These are phyloP conservation scores for Nixonia krombeini DNA, from an alignment of 1,140 invertebrate genomes.

Conservation along the genomic window DNA sequence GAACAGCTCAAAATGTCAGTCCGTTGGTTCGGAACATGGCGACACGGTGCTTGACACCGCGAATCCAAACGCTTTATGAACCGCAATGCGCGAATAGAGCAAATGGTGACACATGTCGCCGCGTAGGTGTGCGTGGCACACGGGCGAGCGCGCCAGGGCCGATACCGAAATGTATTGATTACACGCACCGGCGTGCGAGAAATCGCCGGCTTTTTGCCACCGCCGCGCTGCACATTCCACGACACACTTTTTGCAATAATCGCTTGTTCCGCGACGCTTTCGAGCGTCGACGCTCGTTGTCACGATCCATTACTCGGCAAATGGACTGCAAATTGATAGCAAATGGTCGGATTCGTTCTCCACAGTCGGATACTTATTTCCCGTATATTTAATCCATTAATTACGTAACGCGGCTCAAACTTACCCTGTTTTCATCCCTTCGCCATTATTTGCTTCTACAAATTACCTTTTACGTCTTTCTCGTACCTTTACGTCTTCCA, in stretches of 20 bases:
- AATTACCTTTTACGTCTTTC: too few relatives aligned
- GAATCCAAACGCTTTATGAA: conserved; percentile 51
- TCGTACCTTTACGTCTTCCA: too few relatives aligned
- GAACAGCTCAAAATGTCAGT: too few relatives aligned
- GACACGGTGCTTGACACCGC: conserved; percentile 47
- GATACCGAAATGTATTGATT: conserved; percentile 32
- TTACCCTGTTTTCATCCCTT: too few relatives aligned
- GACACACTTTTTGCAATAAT: conserved; percentile 21
- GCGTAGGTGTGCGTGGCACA: conserved; percentile 28
- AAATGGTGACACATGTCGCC: conserved; percentile 43
- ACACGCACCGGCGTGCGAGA: conserved; percentile 18
- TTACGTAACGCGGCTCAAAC: too few relatives aligned
- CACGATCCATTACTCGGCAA: not conserved
- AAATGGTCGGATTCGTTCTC: not conserved
- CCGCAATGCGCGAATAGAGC: conserved; percentile 32
- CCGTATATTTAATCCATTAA: too few relatives aligned
- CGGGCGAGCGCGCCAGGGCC: too few relatives aligned
- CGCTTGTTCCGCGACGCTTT: conserved; percentile 1
- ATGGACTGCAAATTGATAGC: not conserved
- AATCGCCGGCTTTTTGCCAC: conserved; percentile 3
- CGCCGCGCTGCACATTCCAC: not conserved
- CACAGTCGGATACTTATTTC: too few relatives aligned
- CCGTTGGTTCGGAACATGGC: too few relatives aligned
- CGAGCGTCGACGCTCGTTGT: not conserved
- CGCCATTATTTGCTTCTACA: too few relatives aligned